Percentiles rank a stretch among this genome's conserved stretches.
phyloP scores from a whole-genome alignment of 1,140 invertebrate species.

The Dinothrombium tinctorium region DNA sequence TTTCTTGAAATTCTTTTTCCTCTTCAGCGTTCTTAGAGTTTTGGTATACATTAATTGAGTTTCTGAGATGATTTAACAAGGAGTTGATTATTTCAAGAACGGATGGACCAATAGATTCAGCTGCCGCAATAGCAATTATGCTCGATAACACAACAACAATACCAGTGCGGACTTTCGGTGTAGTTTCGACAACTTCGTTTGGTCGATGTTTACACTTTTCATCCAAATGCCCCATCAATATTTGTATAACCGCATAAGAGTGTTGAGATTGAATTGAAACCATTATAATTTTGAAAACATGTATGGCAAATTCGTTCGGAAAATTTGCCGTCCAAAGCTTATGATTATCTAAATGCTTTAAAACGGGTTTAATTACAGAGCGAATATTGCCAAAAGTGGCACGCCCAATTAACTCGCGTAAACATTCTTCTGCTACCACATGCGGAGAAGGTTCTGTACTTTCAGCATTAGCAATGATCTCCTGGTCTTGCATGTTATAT shows the following conservation, averaged over 20 bases:
- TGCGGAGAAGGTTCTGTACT: conserved; percentile 27
- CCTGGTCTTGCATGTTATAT: conserved; percentile 68
- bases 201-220: conserved; percentile 24
- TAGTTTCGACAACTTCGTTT: background rate
- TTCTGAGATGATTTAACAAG: conserved; percentile 61
- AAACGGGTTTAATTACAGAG: conserved; percentile 59
- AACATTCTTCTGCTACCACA: conserved; percentile 69
- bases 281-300: conserved; percentile 91
- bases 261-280: conserved; percentile 94
- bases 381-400: conserved; percentile 82
- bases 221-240: conserved; percentile 75
- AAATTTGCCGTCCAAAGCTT: conserved; percentile 42
- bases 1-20: conserved; percentile 47
- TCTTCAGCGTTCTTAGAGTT: conserved; percentile 10
- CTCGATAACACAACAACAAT: conserved; percentile 81
- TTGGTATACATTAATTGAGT: conserved; percentile 45
- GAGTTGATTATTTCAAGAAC: conserved; percentile 95
- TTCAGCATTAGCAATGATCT: background rate
- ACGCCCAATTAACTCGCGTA: conserved; percentile 74
- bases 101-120: conserved; percentile 89
- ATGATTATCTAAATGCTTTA: conserved; percentile 83
- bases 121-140: conserved; percentile 87
- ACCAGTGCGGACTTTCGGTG: conserved; percentile 45
- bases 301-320: conserved; percentile 81
- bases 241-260: conserved; percentile 87